Percentiles rank a stretch among this genome's conserved stretches.
Conservation (phyloP, 2,113 vertebrate genomes). For the Tamias sibiricus region DNA sequence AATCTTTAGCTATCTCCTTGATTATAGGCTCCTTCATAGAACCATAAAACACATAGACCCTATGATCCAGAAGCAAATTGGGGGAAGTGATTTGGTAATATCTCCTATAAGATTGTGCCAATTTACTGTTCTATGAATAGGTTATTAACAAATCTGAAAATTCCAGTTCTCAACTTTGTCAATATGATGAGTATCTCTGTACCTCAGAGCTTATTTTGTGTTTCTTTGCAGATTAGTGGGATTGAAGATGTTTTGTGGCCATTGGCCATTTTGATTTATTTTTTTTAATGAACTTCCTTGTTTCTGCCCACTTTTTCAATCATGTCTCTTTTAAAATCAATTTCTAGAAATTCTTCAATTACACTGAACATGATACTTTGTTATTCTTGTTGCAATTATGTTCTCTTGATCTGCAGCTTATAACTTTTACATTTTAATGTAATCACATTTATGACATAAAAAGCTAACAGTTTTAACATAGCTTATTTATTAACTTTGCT, state of each 20-base stretch:
- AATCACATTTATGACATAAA: conserved; percentile 3
- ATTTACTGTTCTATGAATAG: background rate
- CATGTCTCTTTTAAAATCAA: background rate
- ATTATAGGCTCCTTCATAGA: no score
- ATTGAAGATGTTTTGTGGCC: background rate
- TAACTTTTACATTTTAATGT: conserved; percentile 22
- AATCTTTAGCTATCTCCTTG: no score
- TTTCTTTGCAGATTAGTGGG: background rate
- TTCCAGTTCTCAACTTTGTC: background rate
- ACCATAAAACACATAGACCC: background rate
- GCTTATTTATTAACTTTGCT: conserved; percentile 18
- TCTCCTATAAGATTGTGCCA: background rate
- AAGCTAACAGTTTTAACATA: conserved; percentile 28
- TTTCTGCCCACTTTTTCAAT: conserved; percentile 15
- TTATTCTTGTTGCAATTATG: conserved; percentile 25
- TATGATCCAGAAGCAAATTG: background rate
- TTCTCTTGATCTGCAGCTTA: background rate
- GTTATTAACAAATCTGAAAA: conserved; percentile 7
- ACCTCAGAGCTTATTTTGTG: background rate
- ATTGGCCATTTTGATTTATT: conserved; percentile 3
- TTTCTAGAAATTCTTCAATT: conserved; percentile 32
- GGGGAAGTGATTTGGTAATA: background rate
- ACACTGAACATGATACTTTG: background rate
- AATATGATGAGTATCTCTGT: background rate
- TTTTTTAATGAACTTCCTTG: conserved; percentile 8